phyloP scores from a whole-genome alignment of 1,140 invertebrate genomes.

The Streblospio benedicti region DNA sequence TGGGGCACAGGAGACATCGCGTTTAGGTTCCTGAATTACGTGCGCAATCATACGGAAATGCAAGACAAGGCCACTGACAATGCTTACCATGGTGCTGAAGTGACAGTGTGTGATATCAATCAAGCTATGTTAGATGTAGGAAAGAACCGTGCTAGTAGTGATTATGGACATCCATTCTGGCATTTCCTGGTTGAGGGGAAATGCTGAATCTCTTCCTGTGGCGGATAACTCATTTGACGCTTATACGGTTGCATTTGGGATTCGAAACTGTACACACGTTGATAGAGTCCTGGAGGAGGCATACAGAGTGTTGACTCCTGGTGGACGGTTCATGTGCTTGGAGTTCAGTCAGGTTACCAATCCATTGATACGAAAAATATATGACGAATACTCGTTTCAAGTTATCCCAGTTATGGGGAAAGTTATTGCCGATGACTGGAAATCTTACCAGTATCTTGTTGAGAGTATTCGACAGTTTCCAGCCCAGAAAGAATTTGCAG shows the following conservation, averaged over 20 bases:
- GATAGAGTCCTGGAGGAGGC: slow-evolving; percentile 86
- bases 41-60: slow-evolving; percentile 17
- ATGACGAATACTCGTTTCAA: slow-evolving; percentile 93
- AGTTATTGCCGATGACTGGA: slow-evolving; percentile 84
- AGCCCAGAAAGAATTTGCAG: slow-evolving; percentile 72
- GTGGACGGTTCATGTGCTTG: slow-evolving; percentile 88
- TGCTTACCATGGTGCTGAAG: slow-evolving; percentile 26
- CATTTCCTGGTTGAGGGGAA: slow-evolving; percentile 73
- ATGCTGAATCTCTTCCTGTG: slow-evolving; percentile 83
- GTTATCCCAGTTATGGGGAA: slow-evolving; percentile 94
- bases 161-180: no score
- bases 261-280: slow-evolving; percentile 89
- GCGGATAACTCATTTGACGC: slow-evolving; percentile 72
- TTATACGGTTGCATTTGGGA: slow-evolving; percentile 97
- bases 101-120: slow-evolving; percentile 94
- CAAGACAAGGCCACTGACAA: background rate
- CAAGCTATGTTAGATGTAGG: slow-evolving; percentile 90
- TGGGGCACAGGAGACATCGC: slow-evolving; percentile 63
- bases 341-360: slow-evolving; percentile 89
- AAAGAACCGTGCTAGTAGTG: slow-evolving; percentile 63
- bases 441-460: slow-evolving; percentile 94
- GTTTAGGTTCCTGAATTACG: slow-evolving; percentile 44
- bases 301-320: slow-evolving; percentile 83
- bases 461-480: slow-evolving; percentile 97
- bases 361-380: slow-evolving; percentile 58